phyloP scores from a whole-genome alignment of 2,888 invertebrate genomes.

The Euproctis similis region DNA sequence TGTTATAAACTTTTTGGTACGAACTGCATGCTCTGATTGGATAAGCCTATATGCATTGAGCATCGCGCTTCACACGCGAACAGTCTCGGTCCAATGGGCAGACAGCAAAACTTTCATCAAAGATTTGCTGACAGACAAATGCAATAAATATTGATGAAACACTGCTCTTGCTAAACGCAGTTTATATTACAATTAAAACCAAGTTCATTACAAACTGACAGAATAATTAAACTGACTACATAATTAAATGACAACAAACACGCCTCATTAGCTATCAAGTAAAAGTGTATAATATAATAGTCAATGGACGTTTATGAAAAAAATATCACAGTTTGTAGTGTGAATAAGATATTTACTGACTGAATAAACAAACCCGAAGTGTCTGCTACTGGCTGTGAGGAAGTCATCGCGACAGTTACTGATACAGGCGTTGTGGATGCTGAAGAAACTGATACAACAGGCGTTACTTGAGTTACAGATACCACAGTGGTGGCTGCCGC shows the following conservation, averaged over 20 bases:
- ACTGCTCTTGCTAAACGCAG: no score
- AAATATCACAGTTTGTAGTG: no score
- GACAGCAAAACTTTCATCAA: conserved; percentile 34
- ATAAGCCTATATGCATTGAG: conserved; percentile 42
- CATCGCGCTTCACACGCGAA: conserved; percentile 27
- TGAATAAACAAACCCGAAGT: conserved; percentile 37
- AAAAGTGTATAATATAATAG: no score
- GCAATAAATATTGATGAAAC: conserved; percentile 2
- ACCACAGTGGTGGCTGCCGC: conserved; percentile 25
- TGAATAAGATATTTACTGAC: conserved; percentile 3
- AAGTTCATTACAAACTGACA: no score
- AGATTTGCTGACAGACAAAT: conserved; percentile 23
- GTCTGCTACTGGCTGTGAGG: conserved; percentile 33
- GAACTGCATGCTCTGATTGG: conserved; percentile 24
- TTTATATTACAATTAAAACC: no score
- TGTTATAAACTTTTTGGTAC: no score
- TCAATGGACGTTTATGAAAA: no score
- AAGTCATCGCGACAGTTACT: conserved; percentile 29
- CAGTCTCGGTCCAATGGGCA: conserved; percentile 29
- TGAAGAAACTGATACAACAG: conserved; percentile 26
- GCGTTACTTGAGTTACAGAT: conserved; percentile 23
- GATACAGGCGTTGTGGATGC: conserved; percentile 32
- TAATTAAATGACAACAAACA: no score
- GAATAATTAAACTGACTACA: no score
- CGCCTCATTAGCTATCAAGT: no score